Evolutionary conservation across 2,113 vertebrate genomes (phyloP), one percentile per base, ranked within the genome.

Genomic region (Kryptolebias marmoratus): DNA sequence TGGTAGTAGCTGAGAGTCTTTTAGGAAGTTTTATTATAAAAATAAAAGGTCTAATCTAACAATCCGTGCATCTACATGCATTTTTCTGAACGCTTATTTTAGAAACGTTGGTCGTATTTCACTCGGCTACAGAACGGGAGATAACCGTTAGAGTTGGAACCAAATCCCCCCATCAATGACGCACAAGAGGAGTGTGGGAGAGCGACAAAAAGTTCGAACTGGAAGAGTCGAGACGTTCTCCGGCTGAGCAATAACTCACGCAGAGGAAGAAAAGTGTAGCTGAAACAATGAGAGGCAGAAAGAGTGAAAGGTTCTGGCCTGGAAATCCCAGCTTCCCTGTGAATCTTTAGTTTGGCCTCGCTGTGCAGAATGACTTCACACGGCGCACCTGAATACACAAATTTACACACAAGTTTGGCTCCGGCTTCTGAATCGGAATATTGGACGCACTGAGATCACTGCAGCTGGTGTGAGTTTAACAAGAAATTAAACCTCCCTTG

Each of bases 361-460:
- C 64, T 28, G 61, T 72, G 81, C 14, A 2, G 80, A 81, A 92
- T 91, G 88, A 93, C 87, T 93, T 92, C 92, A 93, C 89, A 91
- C 36, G 64, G 84, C 44, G 85, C 93, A 94, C 93, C 93, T 94
- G 93, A 93, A 90, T 93, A 93, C 91, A 94, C 92, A 93, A 81
- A 93, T 92, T 91, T 85, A 92, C 88, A 92, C 90, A 90, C 85
- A 88, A 87, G 81, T 64, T 84, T 86, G 79, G 84, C 68, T 1
- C 58, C 28, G 79, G 88, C 85, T 82, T 87, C 80, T 88, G 88
- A 90, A 87, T 88, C 68, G 78, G 86, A 92, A 89, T 90, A 89
- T 91, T 91, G 90, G 68, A 88, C 87, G 86, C 82, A 82, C 85
- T 93, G 92, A 94, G 91, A 92, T 94, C 93, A 93, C 88, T 87